Evolutionary conservation across 2,797 vertebrate genomes (phyloP).

Genomic region (Antennarius maculatus): DNA sequence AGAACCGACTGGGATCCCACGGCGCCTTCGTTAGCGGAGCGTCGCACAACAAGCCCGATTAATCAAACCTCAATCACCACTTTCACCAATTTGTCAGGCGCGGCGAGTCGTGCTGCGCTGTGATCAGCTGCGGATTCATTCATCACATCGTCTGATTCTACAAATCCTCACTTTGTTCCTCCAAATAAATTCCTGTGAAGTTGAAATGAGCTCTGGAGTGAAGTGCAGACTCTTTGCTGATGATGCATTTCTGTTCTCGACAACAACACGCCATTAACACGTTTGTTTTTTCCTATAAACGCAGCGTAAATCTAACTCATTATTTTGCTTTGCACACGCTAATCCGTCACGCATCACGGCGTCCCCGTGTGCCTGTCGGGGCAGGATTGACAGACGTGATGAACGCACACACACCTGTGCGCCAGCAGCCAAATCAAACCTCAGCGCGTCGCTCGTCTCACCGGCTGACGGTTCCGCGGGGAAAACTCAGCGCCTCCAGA

Average conservation of each 20-base stretch:
- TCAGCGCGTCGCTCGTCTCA: constrained; percentile 27
- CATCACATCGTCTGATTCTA: neutral
- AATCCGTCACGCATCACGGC: neutral
- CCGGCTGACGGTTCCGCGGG: constrained; percentile 43
- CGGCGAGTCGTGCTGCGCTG: neutral
- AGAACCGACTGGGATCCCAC: no score
- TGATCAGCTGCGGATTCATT: neutral
- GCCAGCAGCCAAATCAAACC: constrained; percentile 19
- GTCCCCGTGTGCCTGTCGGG: constrained; percentile 7
- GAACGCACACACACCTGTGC: constrained; percentile 13
- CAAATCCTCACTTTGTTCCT: neutral
- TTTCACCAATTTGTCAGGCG: no score
- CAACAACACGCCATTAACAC: neutral
- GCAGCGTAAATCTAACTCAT: neutral
- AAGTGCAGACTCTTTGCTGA: neutral
- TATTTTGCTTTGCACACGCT: neutral
- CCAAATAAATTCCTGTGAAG: neutral
- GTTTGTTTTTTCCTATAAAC: neutral
- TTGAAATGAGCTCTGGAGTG: neutral
- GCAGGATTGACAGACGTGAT: constrained; percentile 3
- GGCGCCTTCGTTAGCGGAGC: no score
- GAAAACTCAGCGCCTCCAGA: constrained; percentile 43
- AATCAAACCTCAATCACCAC: no score
- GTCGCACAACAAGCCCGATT: no score
- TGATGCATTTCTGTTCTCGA: neutral